Evolutionary conservation across 2,113 vertebrate species (phyloP).

Genomic region (Ophthalmolycus amberensis): DNA sequence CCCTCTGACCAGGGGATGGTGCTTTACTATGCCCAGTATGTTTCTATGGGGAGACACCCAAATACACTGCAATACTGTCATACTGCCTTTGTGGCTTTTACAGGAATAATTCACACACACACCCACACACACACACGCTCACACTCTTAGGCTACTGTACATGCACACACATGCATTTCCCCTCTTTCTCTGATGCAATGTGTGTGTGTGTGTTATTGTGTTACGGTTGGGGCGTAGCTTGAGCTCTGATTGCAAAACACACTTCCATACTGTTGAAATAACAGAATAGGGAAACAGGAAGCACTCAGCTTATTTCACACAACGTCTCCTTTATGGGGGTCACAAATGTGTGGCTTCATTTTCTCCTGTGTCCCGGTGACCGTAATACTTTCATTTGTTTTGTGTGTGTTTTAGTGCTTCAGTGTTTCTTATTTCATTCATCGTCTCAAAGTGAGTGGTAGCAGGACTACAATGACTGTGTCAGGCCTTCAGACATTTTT

Average conservation of each 20-base stretch:
- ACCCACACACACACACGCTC: background rate
- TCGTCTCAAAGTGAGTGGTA: background rate
- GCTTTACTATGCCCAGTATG: constrained; percentile 53
- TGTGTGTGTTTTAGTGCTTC: background rate
- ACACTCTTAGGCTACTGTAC: constrained; percentile 17
- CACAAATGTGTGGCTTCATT: constrained; percentile 5
- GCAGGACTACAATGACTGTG: background rate
- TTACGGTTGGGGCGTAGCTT: constrained; percentile 24
- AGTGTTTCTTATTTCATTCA: background rate
- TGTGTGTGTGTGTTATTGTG: background rate
- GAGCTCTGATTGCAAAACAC: constrained; percentile 62
- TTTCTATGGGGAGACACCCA: constrained; percentile 69
- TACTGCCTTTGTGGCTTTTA: constrained; percentile 28
- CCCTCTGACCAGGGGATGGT: constrained; percentile 66
- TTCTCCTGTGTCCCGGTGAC: background rate
- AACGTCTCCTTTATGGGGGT: background rate
- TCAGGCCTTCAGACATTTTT: background rate
- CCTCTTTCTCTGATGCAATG: constrained; percentile 44
- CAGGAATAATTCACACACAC: constrained; percentile 21
- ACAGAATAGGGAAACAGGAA: constrained; percentile 43
- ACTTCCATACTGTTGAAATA: constrained; percentile 46
- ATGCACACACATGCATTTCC: constrained; percentile 58
- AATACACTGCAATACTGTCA: constrained; percentile 31
- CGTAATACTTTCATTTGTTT: background rate
- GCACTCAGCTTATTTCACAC: background rate